These are phyloP conservation scores for Caenorhabditis sulstoni DNA, from an alignment of 2,888 invertebrate genomes.

Conservation along the genomic window DNA sequence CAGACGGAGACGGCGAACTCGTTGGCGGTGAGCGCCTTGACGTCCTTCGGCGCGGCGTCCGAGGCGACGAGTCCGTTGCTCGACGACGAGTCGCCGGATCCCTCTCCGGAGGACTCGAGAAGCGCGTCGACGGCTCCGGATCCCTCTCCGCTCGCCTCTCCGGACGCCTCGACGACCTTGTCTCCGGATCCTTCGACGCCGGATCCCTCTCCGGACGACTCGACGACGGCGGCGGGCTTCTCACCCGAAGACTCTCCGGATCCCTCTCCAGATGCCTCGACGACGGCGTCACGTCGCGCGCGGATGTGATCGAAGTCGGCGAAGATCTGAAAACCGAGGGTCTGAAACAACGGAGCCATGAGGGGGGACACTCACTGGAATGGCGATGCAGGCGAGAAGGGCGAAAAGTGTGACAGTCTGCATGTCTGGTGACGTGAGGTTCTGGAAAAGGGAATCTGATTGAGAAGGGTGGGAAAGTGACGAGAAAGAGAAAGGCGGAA, in stretches of 20 bases:
- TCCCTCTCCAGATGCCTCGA: slow-evolving; percentile 11
- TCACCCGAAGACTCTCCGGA: slow-evolving; percentile 8
- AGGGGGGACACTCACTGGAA: slow-evolving; percentile 39
- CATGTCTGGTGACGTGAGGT: slow-evolving; percentile 13
- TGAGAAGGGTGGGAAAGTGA: not conserved
- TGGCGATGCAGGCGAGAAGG: slow-evolving; percentile 51
- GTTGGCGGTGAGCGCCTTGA: slow-evolving; percentile 42
- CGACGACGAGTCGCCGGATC: slow-evolving; percentile 16
- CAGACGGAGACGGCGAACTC: slow-evolving; percentile 55
- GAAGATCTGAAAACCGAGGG: slow-evolving; percentile 23
- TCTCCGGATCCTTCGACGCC: slow-evolving; percentile 50
- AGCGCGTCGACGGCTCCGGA: slow-evolving; percentile 17
- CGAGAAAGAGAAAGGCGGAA: too few species aligned
- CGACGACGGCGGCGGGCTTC: slow-evolving; percentile 13
- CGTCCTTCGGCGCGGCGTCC: slow-evolving; percentile 42
- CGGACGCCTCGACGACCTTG: slow-evolving; percentile 35
- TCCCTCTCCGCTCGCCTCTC: slow-evolving; percentile 49
- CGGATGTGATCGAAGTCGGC: slow-evolving; percentile 48
- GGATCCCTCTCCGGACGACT: slow-evolving; percentile 41
- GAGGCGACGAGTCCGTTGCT: slow-evolving; percentile 15
- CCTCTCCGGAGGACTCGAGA: slow-evolving; percentile 40
- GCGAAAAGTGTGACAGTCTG: slow-evolving; percentile 52
- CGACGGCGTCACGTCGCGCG: slow-evolving; percentile 40
- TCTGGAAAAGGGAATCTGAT: too few species aligned
- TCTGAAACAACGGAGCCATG: not conserved